A percentile compares a stretch with the other conserved stretches of the same genome.
These are phyloP conservation scores for Muscicapa adusta DNA, from an alignment of 2,113 vertebrate species.

Conservation along the genomic window DNA sequence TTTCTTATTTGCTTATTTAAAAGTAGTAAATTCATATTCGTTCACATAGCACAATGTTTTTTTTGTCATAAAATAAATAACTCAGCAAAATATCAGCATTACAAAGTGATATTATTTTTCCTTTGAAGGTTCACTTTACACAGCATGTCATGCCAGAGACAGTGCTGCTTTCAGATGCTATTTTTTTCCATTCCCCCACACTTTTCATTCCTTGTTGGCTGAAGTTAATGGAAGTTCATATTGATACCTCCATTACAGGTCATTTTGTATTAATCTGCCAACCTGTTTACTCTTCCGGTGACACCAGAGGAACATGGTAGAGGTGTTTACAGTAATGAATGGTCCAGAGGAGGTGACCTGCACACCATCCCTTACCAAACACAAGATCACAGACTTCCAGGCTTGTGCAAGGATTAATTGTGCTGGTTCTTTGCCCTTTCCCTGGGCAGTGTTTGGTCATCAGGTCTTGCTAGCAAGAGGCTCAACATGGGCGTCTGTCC, in stretches of 20 bases:
- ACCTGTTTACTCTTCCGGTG: neutral
- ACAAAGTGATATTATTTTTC: conserved; percentile 33
- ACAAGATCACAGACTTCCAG: neutral
- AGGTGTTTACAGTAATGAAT: neutral
- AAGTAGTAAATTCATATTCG: neutral
- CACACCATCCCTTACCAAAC: neutral
- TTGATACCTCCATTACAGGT: neutral
- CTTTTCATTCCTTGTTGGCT: neutral
- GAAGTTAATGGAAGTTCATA: neutral
- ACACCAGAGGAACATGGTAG: neutral
- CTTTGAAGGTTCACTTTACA: conserved; percentile 58
- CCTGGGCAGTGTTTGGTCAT: rapidly evolving
- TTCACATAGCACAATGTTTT: conserved; percentile 27
- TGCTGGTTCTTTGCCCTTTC: neutral
- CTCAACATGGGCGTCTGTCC: neutral
- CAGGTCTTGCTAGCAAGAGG: neutral
- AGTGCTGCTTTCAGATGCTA: conserved; percentile 8
- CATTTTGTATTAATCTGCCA: neutral
- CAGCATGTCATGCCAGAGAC: neutral
- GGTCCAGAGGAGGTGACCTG: neutral
- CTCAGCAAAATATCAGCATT: conserved; percentile 54
- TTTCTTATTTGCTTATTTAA: conserved; percentile 28
- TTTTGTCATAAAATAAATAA: conserved; percentile 49
- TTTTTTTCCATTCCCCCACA: neutral
- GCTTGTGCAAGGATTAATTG: neutral